Evolutionary conservation across 2,797 vertebrate genomes (phyloP).

Genomic region (Microtus agrestis): DNA sequence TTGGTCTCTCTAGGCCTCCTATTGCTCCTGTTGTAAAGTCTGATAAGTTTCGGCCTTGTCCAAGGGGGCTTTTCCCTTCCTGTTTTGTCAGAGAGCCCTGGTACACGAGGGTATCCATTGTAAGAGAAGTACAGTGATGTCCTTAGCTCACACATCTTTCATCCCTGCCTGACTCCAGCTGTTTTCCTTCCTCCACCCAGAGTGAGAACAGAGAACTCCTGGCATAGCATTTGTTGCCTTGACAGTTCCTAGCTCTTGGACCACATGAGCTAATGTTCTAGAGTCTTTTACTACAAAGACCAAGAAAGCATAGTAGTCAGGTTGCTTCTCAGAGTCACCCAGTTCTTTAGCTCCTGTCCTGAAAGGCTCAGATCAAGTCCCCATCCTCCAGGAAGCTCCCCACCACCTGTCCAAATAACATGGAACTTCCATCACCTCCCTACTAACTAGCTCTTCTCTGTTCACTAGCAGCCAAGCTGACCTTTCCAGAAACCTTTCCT

Average conservation of each 20-base stretch:
- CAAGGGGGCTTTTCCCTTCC: background rate
- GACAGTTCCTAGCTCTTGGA: background rate
- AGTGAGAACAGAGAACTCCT: background rate
- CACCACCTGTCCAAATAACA: background rate
- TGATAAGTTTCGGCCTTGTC: background rate
- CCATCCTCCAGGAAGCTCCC: background rate
- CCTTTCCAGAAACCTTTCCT: background rate
- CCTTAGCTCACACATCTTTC: background rate
- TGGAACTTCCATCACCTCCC: background rate
- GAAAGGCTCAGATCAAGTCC: background rate
- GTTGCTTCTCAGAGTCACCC: background rate
- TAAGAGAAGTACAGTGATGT: background rate
- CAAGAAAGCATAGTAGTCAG: background rate
- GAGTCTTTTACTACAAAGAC: background rate
- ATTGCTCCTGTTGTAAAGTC: background rate
- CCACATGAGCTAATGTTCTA: background rate
- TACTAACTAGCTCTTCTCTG: background rate
- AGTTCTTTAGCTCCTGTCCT: background rate
- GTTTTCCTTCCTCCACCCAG: background rate
- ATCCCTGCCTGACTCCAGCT: background rate
- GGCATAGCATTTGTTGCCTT: background rate
- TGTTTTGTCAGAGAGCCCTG: background rate
- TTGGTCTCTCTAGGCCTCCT: background rate
- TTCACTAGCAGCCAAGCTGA: background rate
- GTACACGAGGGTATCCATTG: background rate